A percentile compares a stretch with the other conserved stretches of the same genome.
phyloP scores from a whole-genome alignment of 1,140 invertebrate species.

The Papilio machaon region DNA sequence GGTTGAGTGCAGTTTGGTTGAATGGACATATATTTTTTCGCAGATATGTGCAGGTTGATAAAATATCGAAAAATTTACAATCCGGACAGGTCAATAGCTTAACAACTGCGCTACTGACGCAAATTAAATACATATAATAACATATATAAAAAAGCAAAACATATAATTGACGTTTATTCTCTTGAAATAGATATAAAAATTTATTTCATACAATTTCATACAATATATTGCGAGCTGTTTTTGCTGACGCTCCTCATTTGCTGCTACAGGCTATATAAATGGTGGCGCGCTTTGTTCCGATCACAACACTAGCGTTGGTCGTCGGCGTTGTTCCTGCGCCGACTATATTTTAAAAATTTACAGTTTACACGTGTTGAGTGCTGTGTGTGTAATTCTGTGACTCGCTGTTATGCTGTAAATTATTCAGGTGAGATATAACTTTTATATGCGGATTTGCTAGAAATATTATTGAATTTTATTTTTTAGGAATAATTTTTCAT shows the following conservation, averaged over 20 bases:
- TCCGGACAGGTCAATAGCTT: too few relatives aligned
- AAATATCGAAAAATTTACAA: too few relatives aligned
- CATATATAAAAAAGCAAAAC: too few relatives aligned
- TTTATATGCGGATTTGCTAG: background rate
- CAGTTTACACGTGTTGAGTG: constrained; percentile 31
- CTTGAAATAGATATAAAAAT: background rate
- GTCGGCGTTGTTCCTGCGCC: constrained; percentile 27
- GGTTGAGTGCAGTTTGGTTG: too few relatives aligned
- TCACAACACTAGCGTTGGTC: constrained; percentile 34
- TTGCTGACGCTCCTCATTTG: constrained; percentile 23
- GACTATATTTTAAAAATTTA: background rate
- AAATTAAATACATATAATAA: too few relatives aligned
- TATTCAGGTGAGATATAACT: constrained; percentile 5
- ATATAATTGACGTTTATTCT: background rate
- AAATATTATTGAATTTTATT: too few relatives aligned
- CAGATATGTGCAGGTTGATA: too few relatives aligned
- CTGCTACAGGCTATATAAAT: constrained; percentile 19
- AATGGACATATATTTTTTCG: too few relatives aligned
- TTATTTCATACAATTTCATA: too few relatives aligned
- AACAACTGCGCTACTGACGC: too few relatives aligned
- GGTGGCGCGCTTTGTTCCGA: background rate
- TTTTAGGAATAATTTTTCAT: background rate
- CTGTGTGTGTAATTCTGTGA: constrained; percentile 7
- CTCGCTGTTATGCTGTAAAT: constrained; percentile 30
- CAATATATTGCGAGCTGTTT: background rate